Conservation (phyloP, 2,888 invertebrate genomes). For the Hylaea fasciaria region DNA sequence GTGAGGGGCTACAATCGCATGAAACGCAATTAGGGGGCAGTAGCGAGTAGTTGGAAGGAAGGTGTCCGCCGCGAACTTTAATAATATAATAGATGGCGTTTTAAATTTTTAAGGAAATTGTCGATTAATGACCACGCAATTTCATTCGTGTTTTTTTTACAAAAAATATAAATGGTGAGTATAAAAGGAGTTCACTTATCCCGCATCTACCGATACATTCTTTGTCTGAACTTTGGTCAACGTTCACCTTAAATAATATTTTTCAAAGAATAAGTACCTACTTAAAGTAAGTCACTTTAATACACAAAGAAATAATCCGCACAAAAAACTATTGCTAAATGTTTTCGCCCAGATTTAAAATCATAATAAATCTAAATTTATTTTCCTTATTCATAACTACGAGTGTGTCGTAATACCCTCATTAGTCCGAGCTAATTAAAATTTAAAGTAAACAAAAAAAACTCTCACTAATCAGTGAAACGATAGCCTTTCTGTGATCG, state of each 20-base stretch:
- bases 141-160: constrained; percentile 15
- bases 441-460: constrained; percentile 31
- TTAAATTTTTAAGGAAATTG: constrained; percentile 64
- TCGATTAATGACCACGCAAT: constrained; percentile 49
- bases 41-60: constrained; percentile 50
- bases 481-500: constrained; percentile 64
- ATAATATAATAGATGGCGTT: constrained; percentile 62
- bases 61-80: constrained; percentile 54
- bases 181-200: too few species aligned
- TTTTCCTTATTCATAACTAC: constrained; percentile 20
- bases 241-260: too few species aligned
- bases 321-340: not conserved
- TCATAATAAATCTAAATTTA: not conserved
- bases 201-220: too few species aligned
- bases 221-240: too few species aligned
- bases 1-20: constrained; percentile 73
- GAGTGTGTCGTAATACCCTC: constrained; percentile 18
- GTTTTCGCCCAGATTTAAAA: constrained; percentile 3
- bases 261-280: too few species aligned
- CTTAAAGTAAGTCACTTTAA: too few species aligned
- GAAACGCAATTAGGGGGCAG: constrained; percentile 67
- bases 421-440: constrained; percentile 37
- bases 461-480: constrained; percentile 52
- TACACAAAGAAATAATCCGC: too few species aligned
- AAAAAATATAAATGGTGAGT: not conserved